These are phyloP conservation scores for Phaethon lepturus DNA, from an alignment of 2,113 vertebrate species.

Conservation along the genomic window DNA sequence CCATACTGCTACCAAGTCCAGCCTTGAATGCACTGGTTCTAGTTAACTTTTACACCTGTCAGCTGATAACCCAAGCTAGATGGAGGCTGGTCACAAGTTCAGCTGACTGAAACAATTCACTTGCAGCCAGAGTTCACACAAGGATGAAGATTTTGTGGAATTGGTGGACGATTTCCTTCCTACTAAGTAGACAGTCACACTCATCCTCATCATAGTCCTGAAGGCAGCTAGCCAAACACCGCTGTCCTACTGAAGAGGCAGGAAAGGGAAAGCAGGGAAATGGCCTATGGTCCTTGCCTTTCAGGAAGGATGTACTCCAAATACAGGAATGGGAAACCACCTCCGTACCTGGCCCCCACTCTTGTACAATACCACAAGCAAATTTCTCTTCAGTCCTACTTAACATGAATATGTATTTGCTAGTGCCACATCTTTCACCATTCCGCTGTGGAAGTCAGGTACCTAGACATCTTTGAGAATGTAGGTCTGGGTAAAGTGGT, in stretches of 20 bases:
- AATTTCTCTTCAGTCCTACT: background rate
- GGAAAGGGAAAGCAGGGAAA: background rate
- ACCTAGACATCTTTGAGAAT: background rate
- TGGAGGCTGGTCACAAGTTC: background rate
- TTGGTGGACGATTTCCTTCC: background rate
- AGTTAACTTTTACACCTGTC: background rate
- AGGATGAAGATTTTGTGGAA: background rate
- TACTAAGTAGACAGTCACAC: background rate
- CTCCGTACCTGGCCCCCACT: background rate
- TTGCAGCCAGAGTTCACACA: background rate
- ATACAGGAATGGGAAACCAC: fast-evolving
- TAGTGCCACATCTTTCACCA: background rate
- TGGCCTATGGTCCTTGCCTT: background rate
- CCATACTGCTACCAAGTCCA: background rate
- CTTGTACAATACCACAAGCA: background rate
- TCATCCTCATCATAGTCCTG: background rate
- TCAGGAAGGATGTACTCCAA: background rate
- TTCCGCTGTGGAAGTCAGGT: background rate
- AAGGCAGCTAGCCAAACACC: background rate
- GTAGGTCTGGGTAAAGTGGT: background rate
- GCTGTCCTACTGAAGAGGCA: background rate
- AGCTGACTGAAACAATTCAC: background rate
- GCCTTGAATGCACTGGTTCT: background rate
- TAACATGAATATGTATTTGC: background rate
- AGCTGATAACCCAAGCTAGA: background rate